These are phyloP conservation scores for Drosophila emarginata DNA, from an alignment of 2,888 invertebrate species.

Conservation along the genomic window DNA sequence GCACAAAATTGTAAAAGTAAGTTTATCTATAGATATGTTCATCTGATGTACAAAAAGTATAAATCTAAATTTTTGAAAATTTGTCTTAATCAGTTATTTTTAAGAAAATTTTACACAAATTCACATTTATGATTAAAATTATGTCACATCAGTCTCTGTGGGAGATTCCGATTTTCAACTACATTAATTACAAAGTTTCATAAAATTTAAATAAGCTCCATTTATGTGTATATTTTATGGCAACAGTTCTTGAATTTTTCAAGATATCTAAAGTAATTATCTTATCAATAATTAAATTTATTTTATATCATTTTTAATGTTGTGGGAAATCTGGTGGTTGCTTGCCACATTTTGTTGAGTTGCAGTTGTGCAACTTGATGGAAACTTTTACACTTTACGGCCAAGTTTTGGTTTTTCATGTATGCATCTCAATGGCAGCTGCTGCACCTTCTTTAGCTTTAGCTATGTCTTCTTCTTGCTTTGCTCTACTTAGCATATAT, in stretches of 20 bases:
- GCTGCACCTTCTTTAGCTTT: constrained; percentile 30
- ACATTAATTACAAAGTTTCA: too few relatives aligned
- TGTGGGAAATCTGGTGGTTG: not conserved
- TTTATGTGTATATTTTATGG: too few relatives aligned
- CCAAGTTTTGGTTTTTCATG: constrained; percentile 1
- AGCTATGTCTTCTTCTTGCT: constrained; percentile 24
- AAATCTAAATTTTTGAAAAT: too few relatives aligned
- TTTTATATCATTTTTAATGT: not conserved
- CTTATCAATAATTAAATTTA: not conserved
- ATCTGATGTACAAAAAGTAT: too few relatives aligned
- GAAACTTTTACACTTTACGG: not conserved
- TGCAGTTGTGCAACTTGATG: not conserved
- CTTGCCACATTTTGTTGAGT: not conserved
- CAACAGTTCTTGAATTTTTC: not conserved
- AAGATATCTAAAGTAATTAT: not conserved
- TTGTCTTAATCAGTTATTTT: too few relatives aligned
- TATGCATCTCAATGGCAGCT: constrained; percentile 32
- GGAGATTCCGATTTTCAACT: too few relatives aligned
- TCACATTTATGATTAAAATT: too few relatives aligned
- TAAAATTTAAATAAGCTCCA: too few relatives aligned
- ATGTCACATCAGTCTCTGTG: too few relatives aligned
- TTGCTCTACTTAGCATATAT: constrained; percentile 28
- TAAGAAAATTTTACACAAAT: too few relatives aligned
- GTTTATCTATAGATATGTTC: too few relatives aligned
- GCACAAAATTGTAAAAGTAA: too few relatives aligned